These are phyloP conservation scores for Centrocercus urophasianus DNA, from an alignment of 2,113 vertebrate species.

Conservation along the genomic window DNA sequence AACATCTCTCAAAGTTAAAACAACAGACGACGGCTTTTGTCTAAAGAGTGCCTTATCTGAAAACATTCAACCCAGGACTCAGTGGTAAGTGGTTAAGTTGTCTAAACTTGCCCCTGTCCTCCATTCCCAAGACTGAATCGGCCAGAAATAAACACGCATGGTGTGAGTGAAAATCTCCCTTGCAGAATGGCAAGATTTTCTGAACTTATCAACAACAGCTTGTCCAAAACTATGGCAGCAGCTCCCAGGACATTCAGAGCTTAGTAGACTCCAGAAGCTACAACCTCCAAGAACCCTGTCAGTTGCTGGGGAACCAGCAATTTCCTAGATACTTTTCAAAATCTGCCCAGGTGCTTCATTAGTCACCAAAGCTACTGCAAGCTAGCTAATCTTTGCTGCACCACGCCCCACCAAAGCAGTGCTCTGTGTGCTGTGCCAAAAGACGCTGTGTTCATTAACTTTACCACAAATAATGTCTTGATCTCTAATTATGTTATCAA, in stretches of 20 bases:
- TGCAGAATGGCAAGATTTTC: not conserved
- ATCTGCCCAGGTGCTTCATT: fast-evolving
- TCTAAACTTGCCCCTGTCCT: not conserved
- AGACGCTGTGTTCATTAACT: not conserved
- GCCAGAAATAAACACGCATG: not conserved
- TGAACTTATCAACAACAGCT: not conserved
- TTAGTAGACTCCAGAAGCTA: not conserved
- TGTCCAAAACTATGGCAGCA: not conserved
- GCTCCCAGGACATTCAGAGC: not conserved
- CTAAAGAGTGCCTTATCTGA: not conserved
- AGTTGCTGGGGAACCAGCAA: not conserved
- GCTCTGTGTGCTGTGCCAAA: not conserved
- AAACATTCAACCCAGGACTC: not conserved
- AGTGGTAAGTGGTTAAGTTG: not conserved
- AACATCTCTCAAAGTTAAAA: constrained; percentile 31
- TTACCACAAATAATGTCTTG: not conserved
- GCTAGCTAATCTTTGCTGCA: not conserved
- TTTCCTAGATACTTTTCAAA: not conserved
- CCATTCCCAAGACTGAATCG: not conserved
- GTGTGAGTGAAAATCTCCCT: not conserved
- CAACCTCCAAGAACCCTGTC: not conserved
- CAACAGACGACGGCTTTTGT: not conserved
- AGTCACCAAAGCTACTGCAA: not conserved
- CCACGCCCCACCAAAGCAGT: fast-evolving
- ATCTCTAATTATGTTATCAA: constrained; percentile 23